Base-by-base conservation (phyloP, 2,888 invertebrate species). In the Pyrgus malvae region DNA sequence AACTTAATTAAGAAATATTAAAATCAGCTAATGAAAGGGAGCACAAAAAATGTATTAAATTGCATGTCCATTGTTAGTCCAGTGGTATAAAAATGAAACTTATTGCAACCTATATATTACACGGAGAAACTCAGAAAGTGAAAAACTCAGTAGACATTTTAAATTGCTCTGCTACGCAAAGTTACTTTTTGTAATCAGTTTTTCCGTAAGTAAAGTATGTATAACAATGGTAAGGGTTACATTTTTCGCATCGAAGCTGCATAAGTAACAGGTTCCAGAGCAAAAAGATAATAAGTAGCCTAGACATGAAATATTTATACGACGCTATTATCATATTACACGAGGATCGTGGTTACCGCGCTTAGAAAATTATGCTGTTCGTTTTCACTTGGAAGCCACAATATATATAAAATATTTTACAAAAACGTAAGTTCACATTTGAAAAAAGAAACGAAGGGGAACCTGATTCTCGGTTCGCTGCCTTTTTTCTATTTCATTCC, bases 321-420 rank as follows among this genome's bases (percentile, higher is more conserved):
- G 72, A 77, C 72, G 72, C 82, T n/a, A 89, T 90, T 90, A 90
- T 88, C 88, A 90, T 90, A 89, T 86, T 88, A 89, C 90, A 86
- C 69, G 85, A 77, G 86, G 83, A 80, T 80, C 83, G 84, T 87
- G 86, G 83, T 80, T 79, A 82, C 82, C 78, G 84, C 76, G 84
- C 76, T 83, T 82, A 82, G 83, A 82, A 86, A 88, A 89, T 87
- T 83, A 85, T 84, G 76, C 83, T 80, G 75, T 84, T 81, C 80
- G 74, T 84, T 89, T 89, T 86, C 82, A 85, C 82, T 86, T 70
- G 74, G 75, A 74, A 79, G 79, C 76, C 73, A 68, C 73, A 69
- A 61, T 58, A 66, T 54, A 61, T 70, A 68, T 68, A 69, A 69
- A 68, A 46, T 33, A 46, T 45, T 44, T 45, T 53, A 50, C 48